These are phyloP conservation scores for Syrrhaptes paradoxus DNA, from an alignment of 2,113 vertebrate genomes.

Conservation along the genomic window DNA sequence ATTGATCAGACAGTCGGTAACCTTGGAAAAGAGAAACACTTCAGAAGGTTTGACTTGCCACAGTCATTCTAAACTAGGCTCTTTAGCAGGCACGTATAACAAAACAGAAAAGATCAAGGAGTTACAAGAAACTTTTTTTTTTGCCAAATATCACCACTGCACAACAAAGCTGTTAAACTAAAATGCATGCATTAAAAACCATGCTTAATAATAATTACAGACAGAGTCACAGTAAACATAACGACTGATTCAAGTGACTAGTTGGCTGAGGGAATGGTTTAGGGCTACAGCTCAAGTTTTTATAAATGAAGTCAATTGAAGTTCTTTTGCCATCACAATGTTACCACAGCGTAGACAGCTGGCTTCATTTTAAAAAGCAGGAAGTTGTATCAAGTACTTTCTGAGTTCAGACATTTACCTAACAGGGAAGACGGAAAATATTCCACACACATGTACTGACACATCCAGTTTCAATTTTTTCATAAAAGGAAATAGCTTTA, in stretches of 20 bases:
- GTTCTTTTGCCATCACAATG: neutral
- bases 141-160: neutral
- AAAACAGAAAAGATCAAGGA: neutral
- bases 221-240: neutral
- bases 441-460: neutral
- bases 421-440: neutral
- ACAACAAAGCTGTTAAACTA: neutral
- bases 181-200: neutral
- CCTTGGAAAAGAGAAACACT: slow-evolving; percentile 75
- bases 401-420: neutral
- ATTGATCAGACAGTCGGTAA: slow-evolving; percentile 95
- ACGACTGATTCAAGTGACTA: neutral
- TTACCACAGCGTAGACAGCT: fast-evolving
- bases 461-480: neutral
- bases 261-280: neutral
- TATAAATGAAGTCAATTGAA: neutral
- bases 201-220: neutral
- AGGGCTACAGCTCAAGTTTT: neutral
- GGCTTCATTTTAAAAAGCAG: neutral
- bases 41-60: neutral
- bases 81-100: neutral
- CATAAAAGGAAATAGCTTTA: neutral
- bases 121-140: neutral
- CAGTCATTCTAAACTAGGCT: neutral
- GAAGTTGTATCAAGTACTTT: neutral